Evolutionary conservation across 2,797 vertebrate genomes (phyloP), one percentile per base, ranked within the genome.

Genomic region (Crenichthys baileyi): DNA sequence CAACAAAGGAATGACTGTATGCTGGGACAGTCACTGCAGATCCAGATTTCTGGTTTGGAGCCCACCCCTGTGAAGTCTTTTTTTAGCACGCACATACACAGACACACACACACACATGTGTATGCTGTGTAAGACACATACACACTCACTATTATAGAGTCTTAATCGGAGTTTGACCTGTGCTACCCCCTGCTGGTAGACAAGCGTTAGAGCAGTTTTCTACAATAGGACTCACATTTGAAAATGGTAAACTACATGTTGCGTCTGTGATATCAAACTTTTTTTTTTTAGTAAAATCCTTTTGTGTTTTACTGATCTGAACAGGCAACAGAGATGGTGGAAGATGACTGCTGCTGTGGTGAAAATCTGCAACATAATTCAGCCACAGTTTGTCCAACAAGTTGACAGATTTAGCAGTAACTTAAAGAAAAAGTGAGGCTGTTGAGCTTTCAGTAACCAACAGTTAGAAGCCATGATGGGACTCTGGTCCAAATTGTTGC

Each of bases 171-270:
- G 61, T 85, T 79, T 89, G 84, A 82, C 76, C 81, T 93, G 46
- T 91, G 90, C 91, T 87, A 0, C 90, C 91, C 92, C 87, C 93
- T 93, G 87, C 90, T 95, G 94, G 91, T 73, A 1, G 46, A 63
- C 22, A 24, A 2, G 0, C 0, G 31, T 20, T 80, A 79, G 20
- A 78, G 70, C 88, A 81, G 3, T 13, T 70, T 46, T 53, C 36
- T 31, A 73, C 2, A 22, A 41, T 2, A 31, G 61, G 22, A 6
- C 0, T 53, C 41, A 60, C 58, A 55, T 26, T 13, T 46, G 5
- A 46, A 70, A 15, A 70, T 70, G 12, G 67, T 48, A 46, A 13
- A 26, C 31, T 67, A 13, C 16, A 9, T 70, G 67, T n/a, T 44
- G 41, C 24, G n/a, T 70, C 29, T 48, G 36, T 15, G 6, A 56